Base-by-base conservation (phyloP, 2,888 invertebrate species). In the Euplagia quadripunctaria region DNA sequence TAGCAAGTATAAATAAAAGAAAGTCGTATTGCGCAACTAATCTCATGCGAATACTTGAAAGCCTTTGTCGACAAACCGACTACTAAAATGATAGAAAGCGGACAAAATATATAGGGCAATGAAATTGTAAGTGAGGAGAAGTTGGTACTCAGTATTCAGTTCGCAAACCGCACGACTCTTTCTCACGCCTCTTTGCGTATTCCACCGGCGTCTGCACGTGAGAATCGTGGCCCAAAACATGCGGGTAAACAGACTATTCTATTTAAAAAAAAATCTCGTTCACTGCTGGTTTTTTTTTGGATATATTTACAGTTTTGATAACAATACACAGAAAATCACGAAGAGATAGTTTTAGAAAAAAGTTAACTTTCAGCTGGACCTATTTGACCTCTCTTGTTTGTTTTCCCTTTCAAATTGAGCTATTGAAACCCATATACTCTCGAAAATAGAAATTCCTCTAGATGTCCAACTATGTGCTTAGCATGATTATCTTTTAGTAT, bases 151-250 rank as follows among this genome's bases (percentile, higher is more conserved):
- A 90, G 92, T 93, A 95, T 94, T 94, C 94, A 87, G 87, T 88
- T 85, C 82, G 88, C 91, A 91, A 93, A 93, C 93, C 93, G 84
- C 92, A 92, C 88, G 84, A 82, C 77, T 83, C 82, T 88, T 94
- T 95, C 95, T 91, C 95, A 95, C 94, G 94, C 73, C 88, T 91
- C 79, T 82, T 92, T 91, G 91, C 88, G 92, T 93, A 92, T 93
- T 92, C 94, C 80, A 78, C 74, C 41, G 79, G 90, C 90, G 90
- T 84, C 43, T 77, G 74, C 80, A 85, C 92, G 93, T 94, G 94
- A 92, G 94, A 94, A 93, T 85, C 77, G 76, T 82, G 82, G 72
- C 80, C 83, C 75, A 79, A 82, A 82, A 82, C 86, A 90, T 91
- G 89, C 89, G 88, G 91, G 89, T 79, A 68, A 73, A 79, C 75